Evolutionary conservation across 2,888 invertebrate species (phyloP).

Genomic region (Phyto melanocephala): DNA sequence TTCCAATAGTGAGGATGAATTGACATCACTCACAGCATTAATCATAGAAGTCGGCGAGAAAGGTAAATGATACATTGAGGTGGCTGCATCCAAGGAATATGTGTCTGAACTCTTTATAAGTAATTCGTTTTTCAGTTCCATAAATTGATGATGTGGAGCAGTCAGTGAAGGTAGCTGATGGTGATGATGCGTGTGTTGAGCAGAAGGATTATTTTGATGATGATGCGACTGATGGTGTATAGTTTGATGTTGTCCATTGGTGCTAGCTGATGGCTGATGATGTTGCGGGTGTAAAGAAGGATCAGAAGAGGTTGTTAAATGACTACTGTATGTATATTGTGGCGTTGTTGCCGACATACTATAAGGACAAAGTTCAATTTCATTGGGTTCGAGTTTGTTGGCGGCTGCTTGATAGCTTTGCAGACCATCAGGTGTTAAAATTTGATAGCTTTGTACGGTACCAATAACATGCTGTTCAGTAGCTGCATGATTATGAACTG

Average conservation of each 20-base stretch:
- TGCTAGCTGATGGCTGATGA: slow-evolving; percentile 69
- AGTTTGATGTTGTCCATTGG: slow-evolving; percentile 68
- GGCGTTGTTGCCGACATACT: slow-evolving; percentile 69
- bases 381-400: slow-evolving; percentile 69
- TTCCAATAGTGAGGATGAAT: slow-evolving; percentile 75
- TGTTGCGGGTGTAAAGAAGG: slow-evolving; percentile 68
- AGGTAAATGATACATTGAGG: slow-evolving; percentile 77
- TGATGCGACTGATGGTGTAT: slow-evolving; percentile 64
- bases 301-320: slow-evolving; percentile 64
- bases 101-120: slow-evolving; percentile 75
- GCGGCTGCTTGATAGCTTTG: slow-evolving; percentile 73
- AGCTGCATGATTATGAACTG: slow-evolving; percentile 67
- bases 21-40: slow-evolving; percentile 77
- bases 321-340: slow-evolving; percentile 74
- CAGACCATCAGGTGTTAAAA: slow-evolving; percentile 76
- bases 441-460: slow-evolving; percentile 77
- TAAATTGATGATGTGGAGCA: slow-evolving; percentile 73
- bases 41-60: slow-evolving; percentile 78
- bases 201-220: slow-evolving; percentile 31
- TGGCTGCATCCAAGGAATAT: slow-evolving; percentile 74
- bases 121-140: slow-evolving; percentile 77
- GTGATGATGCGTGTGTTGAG: slow-evolving; percentile 61
- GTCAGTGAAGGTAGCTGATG: slow-evolving; percentile 40
- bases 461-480: slow-evolving; percentile 76
- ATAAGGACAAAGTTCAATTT: slow-evolving; percentile 76